These are phyloP conservation scores for Paramisgurnus dabryanus DNA, from an alignment of 2,113 vertebrate species.

Conservation along the genomic window DNA sequence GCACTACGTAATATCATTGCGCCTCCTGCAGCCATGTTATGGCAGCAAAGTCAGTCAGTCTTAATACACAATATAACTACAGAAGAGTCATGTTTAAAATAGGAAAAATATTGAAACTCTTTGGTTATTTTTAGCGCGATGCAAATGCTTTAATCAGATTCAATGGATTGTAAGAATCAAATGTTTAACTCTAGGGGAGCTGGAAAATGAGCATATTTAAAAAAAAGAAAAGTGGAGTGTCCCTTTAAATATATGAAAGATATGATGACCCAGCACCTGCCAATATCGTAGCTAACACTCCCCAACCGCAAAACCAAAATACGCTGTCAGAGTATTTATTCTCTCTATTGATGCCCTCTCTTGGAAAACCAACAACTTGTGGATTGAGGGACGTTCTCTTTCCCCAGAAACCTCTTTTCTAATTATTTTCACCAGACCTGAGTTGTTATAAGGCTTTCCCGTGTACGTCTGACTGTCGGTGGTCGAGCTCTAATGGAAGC, in stretches of 20 bases:
- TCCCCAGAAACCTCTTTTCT: constrained; percentile 25
- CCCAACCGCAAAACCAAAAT: neutral
- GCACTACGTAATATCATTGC: too few species aligned
- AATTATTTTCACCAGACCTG: constrained; percentile 45
- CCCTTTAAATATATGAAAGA: neutral
- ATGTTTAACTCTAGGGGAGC: too few species aligned
- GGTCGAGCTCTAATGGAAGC: constrained; percentile 39
- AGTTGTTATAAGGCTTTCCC: constrained; percentile 29
- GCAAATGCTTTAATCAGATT: too few species aligned
- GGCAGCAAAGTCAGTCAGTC: too few species aligned
- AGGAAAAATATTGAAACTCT: too few species aligned
- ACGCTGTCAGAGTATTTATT: neutral
- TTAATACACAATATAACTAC: too few species aligned
- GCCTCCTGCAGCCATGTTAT: too few species aligned
- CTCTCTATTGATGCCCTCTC: neutral
- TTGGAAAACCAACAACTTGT: neutral
- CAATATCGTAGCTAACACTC: neutral
- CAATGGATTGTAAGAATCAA: too few species aligned
- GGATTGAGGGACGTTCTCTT: constrained; percentile 5
- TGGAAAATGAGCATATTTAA: too few species aligned
- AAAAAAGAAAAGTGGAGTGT: too few species aligned
- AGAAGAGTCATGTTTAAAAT: too few species aligned
- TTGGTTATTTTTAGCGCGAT: too few species aligned
- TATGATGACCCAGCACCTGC: neutral
- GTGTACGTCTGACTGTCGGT: neutral